Base-by-base conservation (phyloP, 2,888 invertebrate genomes). In the Synanthedon formicaeformis region DNA sequence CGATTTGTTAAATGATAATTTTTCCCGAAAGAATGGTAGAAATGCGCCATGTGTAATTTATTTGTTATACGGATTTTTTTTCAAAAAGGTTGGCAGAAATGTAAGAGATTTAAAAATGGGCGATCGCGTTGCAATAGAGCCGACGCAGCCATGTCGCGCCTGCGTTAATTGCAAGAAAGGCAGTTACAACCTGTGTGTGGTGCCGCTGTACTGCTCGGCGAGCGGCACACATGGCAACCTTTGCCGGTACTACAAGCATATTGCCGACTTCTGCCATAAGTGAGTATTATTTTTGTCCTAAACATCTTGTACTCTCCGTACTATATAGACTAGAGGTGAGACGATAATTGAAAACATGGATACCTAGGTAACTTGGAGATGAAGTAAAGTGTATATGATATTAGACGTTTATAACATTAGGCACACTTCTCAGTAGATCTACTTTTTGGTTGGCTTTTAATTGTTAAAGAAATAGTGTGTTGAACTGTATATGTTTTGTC, bases 71-170 rank as follows among this genome's bases (percentile, higher is more conserved):
- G 23, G 23, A 18, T 18, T 18, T 41, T 23, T 16, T 13, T 1
- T 16, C 16, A 11, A 11, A 12, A 18, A 87, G 87, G 68, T 81
- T 2, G 88, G 87, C 1, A 57, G 78, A 40, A 88, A 88, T 50
- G 94, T 95, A 0, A 89, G 78, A 14, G 73, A 89, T 60, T 73
- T 95, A 1, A 83, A 90, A 76, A 76, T 88, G 69, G 97, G 97
- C 2, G 97, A 98, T 78, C 89, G 96, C 55, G 97, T 98, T 0
- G 96, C 97, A 0, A 92, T 98, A 53, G 98, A 98, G 79, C 98
- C 98, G 1, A 97, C 97, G 2, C 93, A 95, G 61, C 92, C 94
- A 1, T 99, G 98, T 68, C 90, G 96, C 52, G 69, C 79, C 0
- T 99, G 98, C 73, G 81, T 88, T 6, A 91, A 88, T 68, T 99